Conservation (phyloP, 2,113 vertebrate genomes). For the Sakesphorus luctuosus region DNA sequence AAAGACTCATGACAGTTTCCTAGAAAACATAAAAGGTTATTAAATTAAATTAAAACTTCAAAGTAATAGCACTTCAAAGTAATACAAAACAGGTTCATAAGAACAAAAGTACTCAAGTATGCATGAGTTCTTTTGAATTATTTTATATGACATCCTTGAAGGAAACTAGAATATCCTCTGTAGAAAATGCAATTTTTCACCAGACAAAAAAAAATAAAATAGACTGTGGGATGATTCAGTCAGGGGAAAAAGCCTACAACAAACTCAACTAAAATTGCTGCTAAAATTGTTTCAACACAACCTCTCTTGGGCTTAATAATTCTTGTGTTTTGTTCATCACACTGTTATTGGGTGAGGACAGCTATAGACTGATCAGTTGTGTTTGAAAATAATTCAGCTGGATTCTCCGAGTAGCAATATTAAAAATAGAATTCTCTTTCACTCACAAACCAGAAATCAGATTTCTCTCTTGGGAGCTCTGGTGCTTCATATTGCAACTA, state of each 20-base stretch:
- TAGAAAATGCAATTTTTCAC: not conserved
- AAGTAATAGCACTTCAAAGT: conserved; percentile 10
- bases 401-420: not conserved
- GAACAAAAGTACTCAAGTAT: not conserved
- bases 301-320: not conserved
- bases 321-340: not conserved
- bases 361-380: not conserved
- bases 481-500: not conserved
- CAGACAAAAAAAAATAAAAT: not conserved
- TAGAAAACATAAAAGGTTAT: not conserved
- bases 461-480: not conserved
- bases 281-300: not conserved
- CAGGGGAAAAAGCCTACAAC: not conserved
- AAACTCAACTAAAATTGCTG: not conserved
- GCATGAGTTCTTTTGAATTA: not conserved
- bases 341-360: not conserved
- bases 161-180: not conserved
- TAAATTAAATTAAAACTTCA: not conserved
- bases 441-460: not conserved
- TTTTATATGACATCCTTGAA: not conserved
- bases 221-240: not conserved
- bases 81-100: not conserved
- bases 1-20: not conserved
- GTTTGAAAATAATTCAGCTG: not conserved
- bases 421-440: not conserved